Conservation (phyloP, 1,140 invertebrate genomes). For the Drosophila pandora region DNA sequence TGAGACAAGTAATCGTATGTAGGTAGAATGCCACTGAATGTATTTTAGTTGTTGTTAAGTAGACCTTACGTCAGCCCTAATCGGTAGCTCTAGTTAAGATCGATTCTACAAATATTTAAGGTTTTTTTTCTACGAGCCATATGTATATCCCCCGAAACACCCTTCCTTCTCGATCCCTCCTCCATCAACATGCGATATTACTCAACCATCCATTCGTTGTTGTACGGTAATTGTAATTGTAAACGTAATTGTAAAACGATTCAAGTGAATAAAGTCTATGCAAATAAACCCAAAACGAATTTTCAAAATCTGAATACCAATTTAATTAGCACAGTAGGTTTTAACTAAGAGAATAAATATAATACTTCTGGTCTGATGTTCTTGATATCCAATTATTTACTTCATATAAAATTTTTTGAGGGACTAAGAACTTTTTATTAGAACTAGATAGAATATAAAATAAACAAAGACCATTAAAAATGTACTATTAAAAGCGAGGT, state of each 20-base stretch:
- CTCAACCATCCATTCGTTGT: constrained; percentile 67
- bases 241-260: constrained; percentile 58
- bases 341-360: too few relatives aligned
- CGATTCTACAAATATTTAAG: constrained; percentile 50
- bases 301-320: constrained; percentile 1
- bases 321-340: constrained; percentile 18
- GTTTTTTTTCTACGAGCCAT: constrained; percentile 70
- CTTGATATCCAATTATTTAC: too few relatives aligned
- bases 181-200: constrained; percentile 47
- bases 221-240: constrained; percentile 65
- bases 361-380: too few relatives aligned
- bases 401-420: too few relatives aligned
- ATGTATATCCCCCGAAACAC: constrained; percentile 37
- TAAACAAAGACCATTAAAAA: not conserved
- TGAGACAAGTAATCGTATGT: constrained; percentile 44
- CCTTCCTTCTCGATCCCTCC: not conserved
- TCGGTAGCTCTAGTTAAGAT: constrained; percentile 49
- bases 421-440: too few relatives aligned
- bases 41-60: constrained; percentile 81
- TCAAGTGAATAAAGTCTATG: constrained; percentile 72
- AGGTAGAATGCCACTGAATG: constrained; percentile 77
- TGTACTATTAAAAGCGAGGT: not conserved
- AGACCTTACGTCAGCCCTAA: constrained; percentile 33
- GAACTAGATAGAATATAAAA: too few relatives aligned
- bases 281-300: constrained; percentile 47